These are phyloP conservation scores for Lophochroa leadbeateri DNA, from an alignment of 2,113 vertebrate genomes.

Conservation along the genomic window DNA sequence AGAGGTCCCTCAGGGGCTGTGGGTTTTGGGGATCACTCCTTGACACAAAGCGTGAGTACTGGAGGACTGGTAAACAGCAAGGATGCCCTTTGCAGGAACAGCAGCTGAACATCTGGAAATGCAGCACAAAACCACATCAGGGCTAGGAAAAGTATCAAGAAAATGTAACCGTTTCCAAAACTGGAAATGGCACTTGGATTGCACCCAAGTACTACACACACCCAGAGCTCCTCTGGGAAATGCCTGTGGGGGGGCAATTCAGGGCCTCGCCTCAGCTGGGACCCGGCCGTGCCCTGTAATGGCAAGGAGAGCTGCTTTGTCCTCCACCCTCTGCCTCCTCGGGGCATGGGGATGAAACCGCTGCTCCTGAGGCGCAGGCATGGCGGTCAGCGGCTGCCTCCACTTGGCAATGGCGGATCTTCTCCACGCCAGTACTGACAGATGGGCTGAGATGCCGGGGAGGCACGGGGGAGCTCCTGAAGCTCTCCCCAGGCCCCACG, in stretches of 20 bases:
- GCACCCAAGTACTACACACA: too few species aligned
- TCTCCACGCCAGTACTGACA: fast-evolving
- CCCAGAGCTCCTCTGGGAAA: not conserved
- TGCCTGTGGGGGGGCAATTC: fast-evolving
- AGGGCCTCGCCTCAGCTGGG: not conserved
- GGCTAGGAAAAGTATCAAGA: not conserved
- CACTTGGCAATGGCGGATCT: not conserved
- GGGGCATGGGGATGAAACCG: not conserved
- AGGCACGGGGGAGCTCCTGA: fast-evolving
- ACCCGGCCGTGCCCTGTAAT: fast-evolving
- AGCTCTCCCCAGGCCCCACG: not conserved
- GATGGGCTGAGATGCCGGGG: fast-evolving
- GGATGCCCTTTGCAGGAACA: not conserved
- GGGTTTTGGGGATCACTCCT: not conserved
- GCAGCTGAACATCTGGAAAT: fast-evolving
- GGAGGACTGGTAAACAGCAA: not conserved
- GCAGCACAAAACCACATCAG: not conserved
- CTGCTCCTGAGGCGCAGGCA: not conserved
- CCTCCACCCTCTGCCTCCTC: not conserved
- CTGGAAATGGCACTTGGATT: not conserved
- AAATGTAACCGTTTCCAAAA: not conserved
- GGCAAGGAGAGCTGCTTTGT: not conserved
- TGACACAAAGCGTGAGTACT: too few species aligned
- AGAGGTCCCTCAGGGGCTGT: not conserved
- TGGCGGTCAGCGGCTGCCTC: fast-evolving